phyloP scores from a whole-genome alignment of 2,113 vertebrate species.

The Phrynocephalus versicolor region DNA sequence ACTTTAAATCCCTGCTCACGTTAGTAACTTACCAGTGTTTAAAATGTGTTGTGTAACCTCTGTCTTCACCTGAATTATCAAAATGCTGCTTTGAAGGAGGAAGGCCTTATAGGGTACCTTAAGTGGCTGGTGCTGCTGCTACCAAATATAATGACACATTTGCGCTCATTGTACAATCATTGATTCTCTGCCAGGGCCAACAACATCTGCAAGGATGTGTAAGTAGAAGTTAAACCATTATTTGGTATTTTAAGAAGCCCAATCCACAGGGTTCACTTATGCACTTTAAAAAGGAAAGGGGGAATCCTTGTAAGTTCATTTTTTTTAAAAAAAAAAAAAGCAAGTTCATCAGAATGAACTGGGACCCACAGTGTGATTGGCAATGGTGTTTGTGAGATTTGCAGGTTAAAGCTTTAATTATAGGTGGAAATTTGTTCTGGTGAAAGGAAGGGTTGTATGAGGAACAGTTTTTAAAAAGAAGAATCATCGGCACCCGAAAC shows the following conservation, averaged over 20 bases:
- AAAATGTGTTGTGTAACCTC: background rate
- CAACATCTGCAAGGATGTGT: background rate
- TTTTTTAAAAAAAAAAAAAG: background rate
- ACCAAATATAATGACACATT: background rate
- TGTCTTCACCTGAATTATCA: background rate
- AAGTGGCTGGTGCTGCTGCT: background rate
- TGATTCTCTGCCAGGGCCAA: background rate
- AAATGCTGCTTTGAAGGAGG: background rate
- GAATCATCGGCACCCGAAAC: background rate
- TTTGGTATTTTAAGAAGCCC: constrained; percentile 7
- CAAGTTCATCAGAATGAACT: background rate
- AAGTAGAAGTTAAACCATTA: background rate
- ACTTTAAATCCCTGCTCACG: background rate
- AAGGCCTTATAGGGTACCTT: background rate
- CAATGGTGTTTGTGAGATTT: background rate
- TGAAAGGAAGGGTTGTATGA: background rate
- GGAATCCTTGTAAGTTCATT: background rate
- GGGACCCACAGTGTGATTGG: background rate
- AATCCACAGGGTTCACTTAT: constrained; percentile 4
- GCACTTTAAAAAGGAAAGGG: constrained; percentile 11
- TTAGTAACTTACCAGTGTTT: background rate
- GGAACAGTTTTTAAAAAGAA: background rate
- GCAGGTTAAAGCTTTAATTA: constrained; percentile 4
- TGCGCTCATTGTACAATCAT: background rate
- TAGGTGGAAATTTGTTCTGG: background rate